Conservation (phyloP, 1,140 invertebrate genomes). For the Anastrepha ludens region DNA sequence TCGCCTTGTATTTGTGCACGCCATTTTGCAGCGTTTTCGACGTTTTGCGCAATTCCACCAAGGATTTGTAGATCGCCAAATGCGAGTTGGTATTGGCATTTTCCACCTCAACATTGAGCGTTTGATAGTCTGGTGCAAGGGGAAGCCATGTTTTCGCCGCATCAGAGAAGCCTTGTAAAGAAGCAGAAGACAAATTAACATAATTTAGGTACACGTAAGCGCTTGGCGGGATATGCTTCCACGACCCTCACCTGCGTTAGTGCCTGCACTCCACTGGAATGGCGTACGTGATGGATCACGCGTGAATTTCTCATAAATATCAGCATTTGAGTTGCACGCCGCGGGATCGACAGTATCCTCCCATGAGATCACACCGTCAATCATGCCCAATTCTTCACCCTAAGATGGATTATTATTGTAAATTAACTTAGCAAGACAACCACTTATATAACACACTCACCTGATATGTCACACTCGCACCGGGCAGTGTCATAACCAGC, state of each 20-base stretch:
- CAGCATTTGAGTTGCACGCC: slow-evolving; percentile 76
- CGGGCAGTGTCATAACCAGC: slow-evolving; percentile 82
- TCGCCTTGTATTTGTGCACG: slow-evolving; percentile 60
- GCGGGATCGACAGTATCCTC: slow-evolving; percentile 76
- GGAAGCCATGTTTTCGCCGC: slow-evolving; percentile 80
- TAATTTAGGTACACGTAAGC: too few species aligned
- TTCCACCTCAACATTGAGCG: slow-evolving; percentile 75
- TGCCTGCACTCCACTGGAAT: slow-evolving; percentile 83
- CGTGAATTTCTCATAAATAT: slow-evolving; percentile 74
- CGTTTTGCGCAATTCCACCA: slow-evolving; percentile 63
- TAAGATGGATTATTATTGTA: neutral
- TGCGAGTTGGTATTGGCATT: slow-evolving; percentile 61
- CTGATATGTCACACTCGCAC: slow-evolving; percentile 82
- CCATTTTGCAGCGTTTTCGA: slow-evolving; percentile 73
- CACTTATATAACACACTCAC: slow-evolving; percentile 60
- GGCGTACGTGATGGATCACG: slow-evolving; percentile 85
- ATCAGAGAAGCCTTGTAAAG: slow-evolving; percentile 75
- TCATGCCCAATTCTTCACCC: slow-evolving; percentile 81
- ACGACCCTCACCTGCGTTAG: slow-evolving; percentile 70
- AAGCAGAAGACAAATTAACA: neutral
- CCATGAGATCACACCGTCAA: slow-evolving; percentile 78
- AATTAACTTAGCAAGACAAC: neutral
- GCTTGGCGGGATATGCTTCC: neutral
- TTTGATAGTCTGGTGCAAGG: slow-evolving; percentile 78
- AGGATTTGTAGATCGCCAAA: slow-evolving; percentile 68